These are phyloP conservation scores for Peromyscus eremicus DNA, from an alignment of 2,797 vertebrate genomes.

Conservation along the genomic window DNA sequence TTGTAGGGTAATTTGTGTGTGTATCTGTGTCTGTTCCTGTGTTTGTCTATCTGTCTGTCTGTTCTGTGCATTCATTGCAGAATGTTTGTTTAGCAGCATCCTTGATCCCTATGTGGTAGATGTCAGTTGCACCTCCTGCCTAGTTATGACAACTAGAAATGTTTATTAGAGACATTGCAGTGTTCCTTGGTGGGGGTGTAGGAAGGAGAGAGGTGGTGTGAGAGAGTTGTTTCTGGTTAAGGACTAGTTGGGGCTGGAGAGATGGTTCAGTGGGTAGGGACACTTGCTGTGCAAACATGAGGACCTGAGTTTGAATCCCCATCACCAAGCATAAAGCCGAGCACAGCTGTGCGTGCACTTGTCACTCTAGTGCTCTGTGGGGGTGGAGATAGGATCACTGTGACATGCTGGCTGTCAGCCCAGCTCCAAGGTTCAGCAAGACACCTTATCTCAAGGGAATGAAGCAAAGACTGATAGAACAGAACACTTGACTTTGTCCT, in stretches of 20 bases:
- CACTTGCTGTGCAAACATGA: background rate
- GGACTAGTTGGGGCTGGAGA: background rate
- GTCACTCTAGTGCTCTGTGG: background rate
- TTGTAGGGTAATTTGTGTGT: background rate
- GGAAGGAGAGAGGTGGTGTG: background rate
- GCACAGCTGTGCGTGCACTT: background rate
- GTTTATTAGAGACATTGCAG: conserved; percentile 1
- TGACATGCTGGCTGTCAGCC: background rate
- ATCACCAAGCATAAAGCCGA: background rate
- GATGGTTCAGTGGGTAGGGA: background rate
- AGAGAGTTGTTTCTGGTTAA: background rate
- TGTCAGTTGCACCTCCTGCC: background rate
- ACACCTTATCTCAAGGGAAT: background rate
- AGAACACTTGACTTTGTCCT: background rate
- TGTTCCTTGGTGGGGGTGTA: background rate
- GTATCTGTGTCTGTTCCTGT: background rate
- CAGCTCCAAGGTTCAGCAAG: background rate
- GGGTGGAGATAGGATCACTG: background rate
- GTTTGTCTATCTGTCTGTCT: background rate
- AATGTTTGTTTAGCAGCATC: background rate
- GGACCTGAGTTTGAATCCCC: background rate
- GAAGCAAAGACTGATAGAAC: background rate
- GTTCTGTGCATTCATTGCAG: background rate
- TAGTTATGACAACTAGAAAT: conserved; percentile 12
- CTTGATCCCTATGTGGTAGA: background rate